A percentile compares a stretch with the other conserved stretches of the same genome.
Evolutionary conservation across 2,888 invertebrate genomes (phyloP).

Genomic region (Cephus pulcher): DNA sequence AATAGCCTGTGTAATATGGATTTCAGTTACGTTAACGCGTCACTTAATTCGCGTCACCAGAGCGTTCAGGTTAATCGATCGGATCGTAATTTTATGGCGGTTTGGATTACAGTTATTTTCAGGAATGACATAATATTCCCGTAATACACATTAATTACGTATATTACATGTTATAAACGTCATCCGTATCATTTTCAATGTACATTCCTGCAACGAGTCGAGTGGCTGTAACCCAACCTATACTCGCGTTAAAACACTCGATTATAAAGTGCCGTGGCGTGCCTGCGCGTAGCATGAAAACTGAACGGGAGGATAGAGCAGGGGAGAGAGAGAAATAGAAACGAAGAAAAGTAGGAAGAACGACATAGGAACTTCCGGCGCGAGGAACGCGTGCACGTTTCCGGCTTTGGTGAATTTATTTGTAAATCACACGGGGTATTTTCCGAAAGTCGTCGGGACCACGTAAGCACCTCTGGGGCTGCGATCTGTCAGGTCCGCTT

Average conservation of each 20-base stretch:
- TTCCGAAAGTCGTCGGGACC: conserved; percentile 30
- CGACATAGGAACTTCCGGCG: not conserved
- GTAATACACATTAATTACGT: not conserved
- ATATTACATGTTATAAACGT: not conserved
- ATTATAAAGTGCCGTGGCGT: not conserved
- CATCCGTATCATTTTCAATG: not conserved
- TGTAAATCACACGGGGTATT: conserved; percentile 12
- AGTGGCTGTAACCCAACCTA: not conserved
- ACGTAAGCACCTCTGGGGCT: conserved; percentile 50
- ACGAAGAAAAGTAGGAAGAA: not conserved
- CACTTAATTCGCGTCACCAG: not conserved
- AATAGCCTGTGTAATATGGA: not conserved
- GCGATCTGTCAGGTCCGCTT: conserved; percentile 56
- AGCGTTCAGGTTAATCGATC: not conserved
- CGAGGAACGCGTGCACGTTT: conserved; percentile 2
- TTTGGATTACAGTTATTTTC: not conserved
- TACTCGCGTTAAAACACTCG: not conserved
- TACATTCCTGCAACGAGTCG: not conserved
- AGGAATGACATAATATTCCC: not conserved
- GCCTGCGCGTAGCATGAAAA: not conserved
- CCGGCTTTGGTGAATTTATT: conserved; percentile 16
- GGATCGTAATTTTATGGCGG: not conserved
- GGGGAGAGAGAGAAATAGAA: not conserved
- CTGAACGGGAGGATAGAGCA: not conserved
- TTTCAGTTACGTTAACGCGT: not conserved